Base-by-base conservation (phyloP, 2,888 invertebrate species). In the Sesia apiformis region DNA sequence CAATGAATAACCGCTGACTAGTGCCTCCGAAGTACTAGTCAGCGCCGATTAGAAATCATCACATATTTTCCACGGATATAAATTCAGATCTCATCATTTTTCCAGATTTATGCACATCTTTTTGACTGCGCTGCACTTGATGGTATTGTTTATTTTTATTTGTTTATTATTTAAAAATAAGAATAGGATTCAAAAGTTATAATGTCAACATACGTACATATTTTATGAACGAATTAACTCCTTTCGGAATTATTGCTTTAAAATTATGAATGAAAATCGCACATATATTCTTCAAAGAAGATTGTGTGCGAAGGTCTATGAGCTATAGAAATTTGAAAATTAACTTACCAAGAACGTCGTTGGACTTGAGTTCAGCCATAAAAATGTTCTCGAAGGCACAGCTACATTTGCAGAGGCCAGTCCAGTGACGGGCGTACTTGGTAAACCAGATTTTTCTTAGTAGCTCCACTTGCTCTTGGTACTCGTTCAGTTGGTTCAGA, bases 371-470 rank as follows among this genome's bases (percentile, higher is more conserved):
- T 86, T 98, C 98, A 5, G 96, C 95, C 64, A 97, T 92, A 78
- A 98, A 97, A 40, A 97, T 94, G 76, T 98, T 98, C 75, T 98
- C 98, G 76, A 98, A 98, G 4, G 97, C 98, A 59, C 95, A 95
- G 66, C 97, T 97, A 63, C 97, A 96, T 58, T 95, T 92, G 74
- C 92, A 92, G 40, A 92, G 90, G 39, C 94, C 93, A 43, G 95
- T 94, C 72, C 92, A 91, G 62, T 95, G 94, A 53, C 97, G 91
- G 0, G 96, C 93, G 81, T 97, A 98, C 73, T 96, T 92, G 3
- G 94, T 94, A 78, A 96, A 96, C 95, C 95, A 96, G 53, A 95
- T 90, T 67, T 92, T 91, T 71, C 92, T 92, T 43, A 96, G 77
- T 3, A 93, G 76, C 55, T 94, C 92, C 55, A 89, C 86, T 72